A percentile compares a stretch with the other conserved stretches of the same genome.
Evolutionary conservation across 2,888 invertebrate genomes (phyloP).

Genomic region (Uloborus plumipes): DNA sequence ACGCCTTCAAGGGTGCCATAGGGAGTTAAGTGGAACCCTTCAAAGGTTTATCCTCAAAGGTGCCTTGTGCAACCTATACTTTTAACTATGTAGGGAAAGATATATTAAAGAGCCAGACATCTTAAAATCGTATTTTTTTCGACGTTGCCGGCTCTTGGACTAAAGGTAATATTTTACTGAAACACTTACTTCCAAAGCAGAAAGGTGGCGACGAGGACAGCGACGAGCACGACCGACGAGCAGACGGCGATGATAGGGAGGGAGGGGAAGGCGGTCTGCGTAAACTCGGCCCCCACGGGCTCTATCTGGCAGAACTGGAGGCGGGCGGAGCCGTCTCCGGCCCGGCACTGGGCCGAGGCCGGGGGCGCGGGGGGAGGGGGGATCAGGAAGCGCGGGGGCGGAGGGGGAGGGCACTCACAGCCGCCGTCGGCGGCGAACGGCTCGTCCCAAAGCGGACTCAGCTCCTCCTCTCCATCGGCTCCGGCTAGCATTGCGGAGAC

Average conservation of each 20-base stretch:
- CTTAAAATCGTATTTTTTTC: no score
- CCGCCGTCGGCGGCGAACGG: constrained; percentile 23
- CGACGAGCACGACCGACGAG: constrained; percentile 63
- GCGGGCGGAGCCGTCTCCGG: constrained; percentile 28
- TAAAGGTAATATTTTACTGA: no score
- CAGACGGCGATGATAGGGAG: constrained; percentile 65
- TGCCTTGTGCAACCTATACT: no score
- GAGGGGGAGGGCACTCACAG: constrained; percentile 59
- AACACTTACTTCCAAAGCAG: constrained; percentile 80
- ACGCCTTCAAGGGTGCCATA: no score
- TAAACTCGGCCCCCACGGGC: constrained; percentile 63
- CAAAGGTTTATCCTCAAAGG: no score
- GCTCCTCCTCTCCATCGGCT: constrained; percentile 58
- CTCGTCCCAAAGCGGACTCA: constrained; percentile 58
- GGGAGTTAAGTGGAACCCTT: no score
- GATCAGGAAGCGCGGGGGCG: constrained; percentile 56
- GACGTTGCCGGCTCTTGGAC: no score
- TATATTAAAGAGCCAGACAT: no score
- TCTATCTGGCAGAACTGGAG: constrained; percentile 63
- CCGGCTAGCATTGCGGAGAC: constrained; percentile 63
- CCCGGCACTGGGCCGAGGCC: constrained; percentile 34
- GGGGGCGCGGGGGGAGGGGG: constrained; percentile 63
- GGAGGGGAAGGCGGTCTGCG: constrained; percentile 61
- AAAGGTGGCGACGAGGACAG: constrained; percentile 65
- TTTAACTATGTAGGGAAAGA: no score